Evolutionary conservation across 2,797 vertebrate genomes (phyloP).

Genomic region (Clarias pachynema): DNA sequence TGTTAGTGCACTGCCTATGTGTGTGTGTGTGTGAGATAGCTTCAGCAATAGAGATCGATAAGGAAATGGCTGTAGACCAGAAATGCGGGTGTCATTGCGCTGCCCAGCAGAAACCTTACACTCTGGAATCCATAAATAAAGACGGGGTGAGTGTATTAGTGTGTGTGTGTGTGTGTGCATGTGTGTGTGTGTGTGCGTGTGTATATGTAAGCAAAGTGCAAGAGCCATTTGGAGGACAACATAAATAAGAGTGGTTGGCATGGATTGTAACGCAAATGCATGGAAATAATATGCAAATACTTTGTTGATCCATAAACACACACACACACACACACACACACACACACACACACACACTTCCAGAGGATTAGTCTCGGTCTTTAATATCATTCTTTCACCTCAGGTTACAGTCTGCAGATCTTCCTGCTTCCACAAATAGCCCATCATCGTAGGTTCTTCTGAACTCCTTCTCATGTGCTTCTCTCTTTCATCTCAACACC

Average conservation of each 20-base stretch:
- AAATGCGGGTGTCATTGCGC: slow-evolving; percentile 27
- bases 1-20: not conserved
- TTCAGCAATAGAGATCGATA: slow-evolving; percentile 31
- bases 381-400: slow-evolving; percentile 12
- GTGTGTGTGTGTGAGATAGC: slow-evolving; percentile 4
- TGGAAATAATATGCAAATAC: slow-evolving; percentile 5
- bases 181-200: slow-evolving; percentile 1
- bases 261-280: slow-evolving; percentile 8
- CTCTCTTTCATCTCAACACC: slow-evolving; percentile 28
- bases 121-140: slow-evolving; percentile 3
- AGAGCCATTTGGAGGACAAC: not conserved
- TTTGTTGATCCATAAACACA: not conserved
- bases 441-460: not conserved
- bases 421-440: slow-evolving; percentile 21
- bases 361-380: not conserved
- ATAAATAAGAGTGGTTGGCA: not conserved
- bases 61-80: slow-evolving; percentile 33
- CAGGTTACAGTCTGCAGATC: slow-evolving; percentile 15
- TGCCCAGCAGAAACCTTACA: slow-evolving; percentile 25
- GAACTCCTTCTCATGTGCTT: slow-evolving; percentile 6
- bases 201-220: not conserved
- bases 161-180: not conserved
- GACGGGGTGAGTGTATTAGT: not conserved
- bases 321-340: not conserved
- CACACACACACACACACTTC: not conserved